phyloP scores from a whole-genome alignment of 2,797 vertebrate genomes.

The Margarornis squamiger region DNA sequence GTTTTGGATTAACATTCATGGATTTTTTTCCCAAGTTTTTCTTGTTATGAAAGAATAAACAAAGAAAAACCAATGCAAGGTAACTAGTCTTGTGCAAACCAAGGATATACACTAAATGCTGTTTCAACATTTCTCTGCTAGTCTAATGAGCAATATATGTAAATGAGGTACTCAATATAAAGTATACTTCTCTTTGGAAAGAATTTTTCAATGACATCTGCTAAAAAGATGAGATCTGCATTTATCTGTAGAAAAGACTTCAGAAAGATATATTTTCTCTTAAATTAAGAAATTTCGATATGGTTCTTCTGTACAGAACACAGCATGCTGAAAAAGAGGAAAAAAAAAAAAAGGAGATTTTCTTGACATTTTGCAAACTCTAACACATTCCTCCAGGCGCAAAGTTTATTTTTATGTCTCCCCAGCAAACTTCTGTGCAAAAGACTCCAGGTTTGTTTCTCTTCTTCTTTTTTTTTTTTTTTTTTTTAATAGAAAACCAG shows the following conservation, averaged over 20 bases:
- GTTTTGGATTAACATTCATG: neutral
- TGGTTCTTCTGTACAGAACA: neutral
- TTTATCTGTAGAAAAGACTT: slow-evolving; percentile 12
- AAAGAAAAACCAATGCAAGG: neutral
- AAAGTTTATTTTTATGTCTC: slow-evolving; percentile 48
- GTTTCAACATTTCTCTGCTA: neutral
- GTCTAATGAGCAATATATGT: neutral
- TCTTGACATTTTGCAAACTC: slow-evolving; percentile 45
- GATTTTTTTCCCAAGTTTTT: neutral
- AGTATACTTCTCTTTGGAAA: neutral
- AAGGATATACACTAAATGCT: neutral
- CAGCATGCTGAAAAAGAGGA: neutral
- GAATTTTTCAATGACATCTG: neutral
- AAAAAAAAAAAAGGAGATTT: neutral
- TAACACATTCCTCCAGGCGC: slow-evolving; percentile 19
- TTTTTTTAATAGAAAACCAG: neutral
- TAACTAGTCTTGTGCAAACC: neutral
- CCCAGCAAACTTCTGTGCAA: neutral
- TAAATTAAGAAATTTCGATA: slow-evolving; percentile 10
- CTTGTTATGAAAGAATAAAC: neutral
- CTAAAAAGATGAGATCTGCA: neutral
- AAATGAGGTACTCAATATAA: neutral
- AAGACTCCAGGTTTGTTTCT: neutral
- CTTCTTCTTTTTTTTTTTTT: neutral
- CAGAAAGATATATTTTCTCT: slow-evolving; percentile 5